Percentiles rank a stretch among this genome's conserved stretches.
Conservation (phyloP, 2,888 invertebrate genomes). For the Napeogenes inachia region DNA sequence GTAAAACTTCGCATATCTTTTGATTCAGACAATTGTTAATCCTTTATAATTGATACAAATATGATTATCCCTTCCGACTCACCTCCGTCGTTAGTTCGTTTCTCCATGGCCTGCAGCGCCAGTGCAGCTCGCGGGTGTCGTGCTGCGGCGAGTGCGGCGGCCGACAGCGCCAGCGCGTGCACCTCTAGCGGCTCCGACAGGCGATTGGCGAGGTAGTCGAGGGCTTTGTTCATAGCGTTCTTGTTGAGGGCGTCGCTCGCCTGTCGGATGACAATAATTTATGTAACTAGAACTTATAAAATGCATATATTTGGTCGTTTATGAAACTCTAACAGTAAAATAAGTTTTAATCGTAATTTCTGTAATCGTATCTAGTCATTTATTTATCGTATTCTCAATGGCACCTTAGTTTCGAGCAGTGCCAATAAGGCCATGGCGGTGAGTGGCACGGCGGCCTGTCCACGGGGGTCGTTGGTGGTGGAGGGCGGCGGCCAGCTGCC, state of each 20-base stretch:
- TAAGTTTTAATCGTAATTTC: neutral
- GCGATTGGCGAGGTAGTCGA: constrained; percentile 84
- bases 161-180: constrained; percentile 86
- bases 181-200: constrained; percentile 80
- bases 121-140: constrained; percentile 83
- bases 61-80: too few species aligned
- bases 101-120: constrained; percentile 73
- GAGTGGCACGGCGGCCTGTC: constrained; percentile 77
- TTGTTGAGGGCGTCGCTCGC: constrained; percentile 72
- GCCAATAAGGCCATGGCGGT: constrained; percentile 89
- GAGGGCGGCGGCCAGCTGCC: constrained; percentile 83
- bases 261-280: constrained; percentile 36
- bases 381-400: too few species aligned
- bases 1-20: too few species aligned
- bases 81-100: constrained; percentile 52
- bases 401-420: constrained; percentile 80
- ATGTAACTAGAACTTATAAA: neutral
- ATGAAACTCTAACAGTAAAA: too few species aligned
- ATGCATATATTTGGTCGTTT: neutral
- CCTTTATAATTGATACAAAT: too few species aligned
- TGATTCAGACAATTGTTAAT: too few species aligned
- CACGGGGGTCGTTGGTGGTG: constrained; percentile 72
- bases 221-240: constrained; percentile 84
- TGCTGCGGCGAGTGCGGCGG: constrained; percentile 86
- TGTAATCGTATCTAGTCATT: neutral